Conservation (phyloP, 2,797 vertebrate genomes). For the Clarias fuscus region DNA sequence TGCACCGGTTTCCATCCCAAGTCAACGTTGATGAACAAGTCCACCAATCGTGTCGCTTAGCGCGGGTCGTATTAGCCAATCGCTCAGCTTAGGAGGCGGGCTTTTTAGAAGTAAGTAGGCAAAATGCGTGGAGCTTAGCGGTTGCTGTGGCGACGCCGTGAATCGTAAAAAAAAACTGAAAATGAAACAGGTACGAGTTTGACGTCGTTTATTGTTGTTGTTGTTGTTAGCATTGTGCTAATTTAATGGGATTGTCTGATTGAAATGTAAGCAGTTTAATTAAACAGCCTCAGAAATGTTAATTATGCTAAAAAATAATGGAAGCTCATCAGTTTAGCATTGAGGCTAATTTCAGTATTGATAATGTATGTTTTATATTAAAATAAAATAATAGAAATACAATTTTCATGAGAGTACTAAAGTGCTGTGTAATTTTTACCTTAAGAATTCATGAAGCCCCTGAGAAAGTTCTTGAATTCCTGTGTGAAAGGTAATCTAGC, state of each 20-base stretch:
- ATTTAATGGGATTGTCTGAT: not conserved
- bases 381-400: too few relatives aligned
- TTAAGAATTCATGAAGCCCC: not conserved
- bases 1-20: not conserved
- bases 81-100: not conserved
- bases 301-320: not conserved
- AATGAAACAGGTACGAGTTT: not conserved
- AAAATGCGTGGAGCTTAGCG: not conserved
- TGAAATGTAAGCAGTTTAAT: not conserved
- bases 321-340: not conserved
- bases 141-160: constrained; percentile 17
- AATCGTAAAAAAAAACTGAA: not conserved
- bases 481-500: not conserved
- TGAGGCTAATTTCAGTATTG: too few relatives aligned
- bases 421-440: too few relatives aligned
- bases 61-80: not conserved
- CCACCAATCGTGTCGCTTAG: not conserved
- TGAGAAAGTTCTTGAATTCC: not conserved
- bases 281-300: not conserved
- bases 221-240: not conserved
- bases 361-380: too few relatives aligned
- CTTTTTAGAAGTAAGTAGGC: not conserved
- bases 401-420: too few relatives aligned
- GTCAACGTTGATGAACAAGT: not conserved
- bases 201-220: not conserved